Conservation (phyloP, 2,113 vertebrate genomes). For the Puffinus mauretanicus region DNA sequence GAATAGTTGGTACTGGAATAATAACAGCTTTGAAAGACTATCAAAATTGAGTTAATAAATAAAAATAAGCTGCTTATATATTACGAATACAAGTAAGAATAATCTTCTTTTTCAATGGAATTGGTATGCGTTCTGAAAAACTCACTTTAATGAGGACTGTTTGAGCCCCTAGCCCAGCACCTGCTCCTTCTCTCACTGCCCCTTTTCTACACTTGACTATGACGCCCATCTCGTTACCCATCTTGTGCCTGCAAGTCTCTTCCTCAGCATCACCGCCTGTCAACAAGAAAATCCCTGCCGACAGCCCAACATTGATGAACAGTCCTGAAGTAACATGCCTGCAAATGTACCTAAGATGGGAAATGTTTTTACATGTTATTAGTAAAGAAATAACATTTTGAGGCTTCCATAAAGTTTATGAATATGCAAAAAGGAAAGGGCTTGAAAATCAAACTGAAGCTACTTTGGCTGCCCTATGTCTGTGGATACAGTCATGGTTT, state of each 20-base stretch:
- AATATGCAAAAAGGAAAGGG: neutral
- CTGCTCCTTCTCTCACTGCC: neutral
- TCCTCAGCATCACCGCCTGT: neutral
- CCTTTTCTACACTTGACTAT: neutral
- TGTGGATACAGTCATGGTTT: neutral
- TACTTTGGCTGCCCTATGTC: neutral
- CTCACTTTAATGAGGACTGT: neutral
- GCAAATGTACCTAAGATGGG: neutral
- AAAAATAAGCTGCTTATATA: neutral
- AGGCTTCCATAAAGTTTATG: neutral
- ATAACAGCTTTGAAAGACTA: neutral
- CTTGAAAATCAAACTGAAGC: neutral
- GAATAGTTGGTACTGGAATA: neutral
- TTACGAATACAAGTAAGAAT: neutral
- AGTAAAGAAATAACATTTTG: neutral
- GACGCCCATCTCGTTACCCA: neutral
- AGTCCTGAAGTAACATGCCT: neutral
- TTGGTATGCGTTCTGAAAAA: neutral
- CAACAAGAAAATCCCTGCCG: neutral
- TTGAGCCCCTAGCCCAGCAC: neutral
- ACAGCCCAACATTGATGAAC: neutral
- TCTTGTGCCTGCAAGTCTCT: neutral
- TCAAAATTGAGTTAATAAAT: neutral
- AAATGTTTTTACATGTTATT: neutral
- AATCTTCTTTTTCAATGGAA: neutral